Evolutionary conservation across 1,140 invertebrate species (phyloP).

Genomic region (Ephestia elutella): DNA sequence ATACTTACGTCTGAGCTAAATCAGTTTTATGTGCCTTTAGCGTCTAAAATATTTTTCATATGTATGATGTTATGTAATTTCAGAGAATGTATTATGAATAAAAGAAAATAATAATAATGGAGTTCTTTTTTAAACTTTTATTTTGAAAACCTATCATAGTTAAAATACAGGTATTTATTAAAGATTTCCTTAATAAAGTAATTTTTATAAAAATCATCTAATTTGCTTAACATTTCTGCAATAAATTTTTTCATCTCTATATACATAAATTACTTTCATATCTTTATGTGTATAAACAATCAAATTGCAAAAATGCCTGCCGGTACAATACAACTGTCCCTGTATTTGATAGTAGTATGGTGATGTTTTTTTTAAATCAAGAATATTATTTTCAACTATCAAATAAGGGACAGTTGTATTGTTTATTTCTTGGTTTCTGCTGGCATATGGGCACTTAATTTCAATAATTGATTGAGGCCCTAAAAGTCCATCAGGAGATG

Average conservation of each 20-base stretch:
- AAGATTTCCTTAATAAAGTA: not conserved
- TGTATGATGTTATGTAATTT: constrained; percentile 23
- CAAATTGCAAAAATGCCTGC: not conserved
- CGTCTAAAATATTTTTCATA: constrained; percentile 18
- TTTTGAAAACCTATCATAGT: no score
- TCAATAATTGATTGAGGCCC: no score
- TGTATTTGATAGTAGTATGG: no score
- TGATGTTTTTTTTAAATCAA: no score
- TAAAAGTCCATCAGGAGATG: no score
- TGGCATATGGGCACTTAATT: no score
- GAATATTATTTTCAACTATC: no score
- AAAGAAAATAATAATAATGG: no score
- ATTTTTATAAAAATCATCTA: not conserved
- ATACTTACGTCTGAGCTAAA: constrained; percentile 10
- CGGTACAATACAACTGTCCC: no score
- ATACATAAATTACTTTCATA: not conserved
- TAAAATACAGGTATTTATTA: constrained; percentile 1
- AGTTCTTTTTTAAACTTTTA: no score
- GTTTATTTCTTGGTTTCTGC: no score
- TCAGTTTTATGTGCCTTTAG: constrained; percentile 12
- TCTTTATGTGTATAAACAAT: constrained; percentile 5
- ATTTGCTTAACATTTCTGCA: not conserved
- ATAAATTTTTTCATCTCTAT: constrained; percentile 4
- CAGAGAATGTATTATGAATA: constrained; percentile 15
- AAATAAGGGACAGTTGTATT: no score